A percentile compares a stretch with the other conserved stretches of the same genome.
Conservation (phyloP, 2,797 vertebrate species). For the Notoglanidium macrostoma region DNA sequence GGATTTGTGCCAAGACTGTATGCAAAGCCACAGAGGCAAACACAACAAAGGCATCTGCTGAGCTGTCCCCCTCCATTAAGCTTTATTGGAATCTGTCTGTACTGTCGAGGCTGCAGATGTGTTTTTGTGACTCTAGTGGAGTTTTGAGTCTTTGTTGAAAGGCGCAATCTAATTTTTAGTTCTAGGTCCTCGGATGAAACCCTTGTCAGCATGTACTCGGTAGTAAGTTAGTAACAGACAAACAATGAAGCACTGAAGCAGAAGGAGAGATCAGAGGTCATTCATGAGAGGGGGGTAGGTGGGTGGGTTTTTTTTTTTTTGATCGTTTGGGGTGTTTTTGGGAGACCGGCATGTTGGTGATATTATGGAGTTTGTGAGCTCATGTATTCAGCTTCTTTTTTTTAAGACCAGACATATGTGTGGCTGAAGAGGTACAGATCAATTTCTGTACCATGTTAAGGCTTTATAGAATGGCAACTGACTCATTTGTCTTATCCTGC, state of each 20-base stretch:
- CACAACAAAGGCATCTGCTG: conserved; percentile 61
- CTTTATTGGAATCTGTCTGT: conserved; percentile 56
- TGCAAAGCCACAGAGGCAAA: conserved; percentile 46
- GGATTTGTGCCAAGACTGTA: conserved; percentile 50
- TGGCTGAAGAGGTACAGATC: not conserved
- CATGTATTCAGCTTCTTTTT: not conserved
- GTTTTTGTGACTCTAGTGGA: conserved; percentile 29
- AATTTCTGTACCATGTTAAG: not conserved
- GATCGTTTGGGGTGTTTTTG: not conserved
- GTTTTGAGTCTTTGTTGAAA: conserved; percentile 20
- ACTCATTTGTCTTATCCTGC: conserved; percentile 32
- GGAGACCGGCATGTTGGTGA: conserved; percentile 15
- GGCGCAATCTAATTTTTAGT: not conserved
- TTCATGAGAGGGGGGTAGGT: not conserved
- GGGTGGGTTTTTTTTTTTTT: not conserved
- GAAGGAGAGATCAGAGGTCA: not conserved
- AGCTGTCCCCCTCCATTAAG: conserved; percentile 47
- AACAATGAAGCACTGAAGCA: not conserved
- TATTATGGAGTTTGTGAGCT: not conserved
- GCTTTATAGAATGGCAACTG: not conserved
- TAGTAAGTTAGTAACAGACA: not conserved
- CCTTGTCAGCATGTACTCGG: not conserved
- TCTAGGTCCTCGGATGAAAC: not conserved
- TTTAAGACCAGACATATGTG: not conserved
- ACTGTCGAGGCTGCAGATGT: conserved; percentile 37